Base-by-base conservation (phyloP, 2,797 vertebrate species). In the Cirrhinus molitorella region DNA sequence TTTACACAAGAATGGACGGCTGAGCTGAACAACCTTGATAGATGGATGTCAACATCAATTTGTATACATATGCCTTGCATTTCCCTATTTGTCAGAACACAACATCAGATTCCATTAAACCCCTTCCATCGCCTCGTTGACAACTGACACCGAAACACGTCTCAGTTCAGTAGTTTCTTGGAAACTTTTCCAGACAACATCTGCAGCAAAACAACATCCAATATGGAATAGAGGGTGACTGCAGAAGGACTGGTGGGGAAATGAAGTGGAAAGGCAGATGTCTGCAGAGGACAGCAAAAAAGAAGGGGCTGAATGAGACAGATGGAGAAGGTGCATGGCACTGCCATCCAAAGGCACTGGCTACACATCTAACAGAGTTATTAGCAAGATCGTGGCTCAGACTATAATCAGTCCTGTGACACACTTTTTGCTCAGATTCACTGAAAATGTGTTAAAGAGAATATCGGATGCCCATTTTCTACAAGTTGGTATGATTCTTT, bases 101-200 rank as follows among this genome's bases (percentile, higher is more conserved):
- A 68, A 31, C 10, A 61, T 57, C 53, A 59, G 43, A 28, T 71
- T 78, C 37, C 21, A 70, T 83, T 47, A 83, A 68, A 77, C 23
- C 25, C 19, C 3, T 59, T 59, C 12, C 40, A 77, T 49, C 68
- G 65, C 19, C 53, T 31, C 34, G 4, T 47, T 70, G 68, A 77
- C 21, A 80, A 66, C 57, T 61, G 82, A 83, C 40, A 78, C 28
- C 19, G 43, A 81, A 59, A 25, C 68, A 47, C 6, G 34, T 59
- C 40, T 61, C 78, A 77, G 47, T 67, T 76, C 53, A 70, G 65
- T 23, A 28, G 65, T 73, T 70, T 70, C 53, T 65, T 57, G 72
- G 74, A 80, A 72, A 47, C 25, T 80, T 65, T 61, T 47, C 47
- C 37, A 72, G 82, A 83, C 81, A 80, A 71, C 74, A 77, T 79